phyloP scores from a whole-genome alignment of 2,797 vertebrate species.

The Taeniopygia guttata region DNA sequence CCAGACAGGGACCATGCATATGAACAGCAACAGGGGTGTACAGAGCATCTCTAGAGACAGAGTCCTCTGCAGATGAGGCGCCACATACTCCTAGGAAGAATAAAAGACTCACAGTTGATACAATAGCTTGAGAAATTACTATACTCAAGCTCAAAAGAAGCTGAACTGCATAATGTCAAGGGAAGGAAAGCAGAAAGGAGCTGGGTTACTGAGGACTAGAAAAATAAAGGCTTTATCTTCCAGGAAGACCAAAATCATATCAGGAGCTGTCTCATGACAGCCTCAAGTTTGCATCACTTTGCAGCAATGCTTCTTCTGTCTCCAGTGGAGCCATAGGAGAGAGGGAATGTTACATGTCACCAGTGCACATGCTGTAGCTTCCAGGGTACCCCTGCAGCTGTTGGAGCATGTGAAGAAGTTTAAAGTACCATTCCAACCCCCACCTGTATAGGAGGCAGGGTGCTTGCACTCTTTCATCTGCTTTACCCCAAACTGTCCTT shows the following conservation, averaged over 20 bases:
- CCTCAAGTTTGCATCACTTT: background rate
- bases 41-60: background rate
- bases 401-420: background rate
- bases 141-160: slow-evolving; percentile 27
- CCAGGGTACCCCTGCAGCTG: background rate
- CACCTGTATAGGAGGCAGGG: background rate
- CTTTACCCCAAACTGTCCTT: background rate
- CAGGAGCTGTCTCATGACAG: background rate
- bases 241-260: background rate
- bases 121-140: slow-evolving; percentile 34
- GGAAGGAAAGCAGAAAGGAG: slow-evolving; percentile 23
- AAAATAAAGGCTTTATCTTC: slow-evolving; percentile 33
- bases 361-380: fast-evolving
- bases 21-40: background rate
- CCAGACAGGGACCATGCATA: background rate
- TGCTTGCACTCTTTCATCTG: background rate
- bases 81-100: slow-evolving; percentile 10
- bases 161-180: slow-evolving; percentile 29
- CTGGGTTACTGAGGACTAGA: background rate
- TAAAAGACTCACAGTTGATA: background rate
- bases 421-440: background rate
- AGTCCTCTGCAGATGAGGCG: slow-evolving; percentile 9
- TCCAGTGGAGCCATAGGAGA: background rate
- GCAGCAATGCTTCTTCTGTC: background rate
- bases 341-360: background rate